These are phyloP conservation scores for Hassar affinis DNA, from an alignment of 2,113 vertebrate genomes.

Conservation along the genomic window DNA sequence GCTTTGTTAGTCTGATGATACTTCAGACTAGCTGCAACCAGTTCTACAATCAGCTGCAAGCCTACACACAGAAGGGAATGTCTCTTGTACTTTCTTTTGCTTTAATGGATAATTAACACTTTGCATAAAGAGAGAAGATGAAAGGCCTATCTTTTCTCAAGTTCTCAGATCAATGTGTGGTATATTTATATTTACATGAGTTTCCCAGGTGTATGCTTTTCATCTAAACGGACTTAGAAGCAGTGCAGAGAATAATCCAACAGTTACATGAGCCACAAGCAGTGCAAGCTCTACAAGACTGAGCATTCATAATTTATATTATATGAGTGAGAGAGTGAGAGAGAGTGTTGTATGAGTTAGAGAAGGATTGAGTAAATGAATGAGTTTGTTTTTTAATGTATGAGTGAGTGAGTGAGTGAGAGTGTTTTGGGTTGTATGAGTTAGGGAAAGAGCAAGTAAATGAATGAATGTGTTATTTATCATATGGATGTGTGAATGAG, in stretches of 20 bases:
- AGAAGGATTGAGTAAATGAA: not conserved
- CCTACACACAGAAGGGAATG: not conserved
- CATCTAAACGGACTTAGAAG: not conserved
- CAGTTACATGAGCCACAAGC: not conserved
- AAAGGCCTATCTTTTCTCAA: not conserved
- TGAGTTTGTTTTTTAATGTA: not conserved
- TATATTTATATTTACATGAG: slow-evolving; percentile 12
- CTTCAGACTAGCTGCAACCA: not conserved
- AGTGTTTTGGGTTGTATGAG: not conserved
- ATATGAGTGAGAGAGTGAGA: too few relatives aligned
- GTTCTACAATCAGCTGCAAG: not conserved
- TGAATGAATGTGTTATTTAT: not conserved
- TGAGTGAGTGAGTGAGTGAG: not conserved
- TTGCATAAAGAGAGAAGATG: not conserved
- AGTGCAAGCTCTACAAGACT: not conserved
- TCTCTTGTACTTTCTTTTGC: not conserved
- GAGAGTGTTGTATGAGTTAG: too few relatives aligned
- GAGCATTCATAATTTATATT: not conserved
- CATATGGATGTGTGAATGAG: too few relatives aligned
- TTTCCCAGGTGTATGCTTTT: not conserved
- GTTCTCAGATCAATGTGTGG: not conserved
- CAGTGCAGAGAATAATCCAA: not conserved
- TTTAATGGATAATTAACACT: not conserved
- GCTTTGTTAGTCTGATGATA: too few relatives aligned
- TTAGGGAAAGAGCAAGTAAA: not conserved